Conservation (phyloP, 2,113 vertebrate genomes). For the Macquaria australasica region DNA sequence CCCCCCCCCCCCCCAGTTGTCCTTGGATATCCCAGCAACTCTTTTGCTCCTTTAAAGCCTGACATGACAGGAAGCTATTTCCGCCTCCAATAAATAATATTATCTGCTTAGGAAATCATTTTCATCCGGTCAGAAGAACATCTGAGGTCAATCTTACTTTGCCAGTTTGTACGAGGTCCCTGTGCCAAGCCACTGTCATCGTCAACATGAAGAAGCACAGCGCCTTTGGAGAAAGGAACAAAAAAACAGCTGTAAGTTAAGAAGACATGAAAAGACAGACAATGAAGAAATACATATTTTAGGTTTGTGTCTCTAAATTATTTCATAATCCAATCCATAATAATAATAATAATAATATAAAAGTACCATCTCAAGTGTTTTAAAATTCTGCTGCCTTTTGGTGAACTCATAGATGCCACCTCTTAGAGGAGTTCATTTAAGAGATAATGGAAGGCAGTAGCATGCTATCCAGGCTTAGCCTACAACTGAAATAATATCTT, state of each 20-base stretch:
- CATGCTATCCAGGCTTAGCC: constrained; percentile 3
- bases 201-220: constrained; percentile 81
- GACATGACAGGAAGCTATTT: constrained; percentile 1
- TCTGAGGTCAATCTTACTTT: constrained; percentile 67
- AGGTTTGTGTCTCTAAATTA: background rate
- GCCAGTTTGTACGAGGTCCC: constrained; percentile 71
- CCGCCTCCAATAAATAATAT: constrained; percentile 2
- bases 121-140: background rate
- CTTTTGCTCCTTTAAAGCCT: constrained; percentile 2
- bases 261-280: background rate
- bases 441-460: constrained; percentile 12
- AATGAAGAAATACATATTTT: background rate
- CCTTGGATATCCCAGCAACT: background rate
- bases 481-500: constrained; percentile 4
- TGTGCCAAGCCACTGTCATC: constrained; percentile 74
- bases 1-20: background rate
- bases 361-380: background rate
- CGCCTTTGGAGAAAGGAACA: constrained; percentile 59
- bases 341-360: too few species aligned
- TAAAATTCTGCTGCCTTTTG: background rate
- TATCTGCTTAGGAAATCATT: background rate
- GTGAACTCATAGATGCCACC: constrained; percentile 16
- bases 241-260: background rate
- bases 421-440: constrained; percentile 36
- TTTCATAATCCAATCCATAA: background rate